These are phyloP conservation scores for Chymomyza procnemis DNA, from an alignment of 2,888 invertebrate species.

Conservation along the genomic window DNA sequence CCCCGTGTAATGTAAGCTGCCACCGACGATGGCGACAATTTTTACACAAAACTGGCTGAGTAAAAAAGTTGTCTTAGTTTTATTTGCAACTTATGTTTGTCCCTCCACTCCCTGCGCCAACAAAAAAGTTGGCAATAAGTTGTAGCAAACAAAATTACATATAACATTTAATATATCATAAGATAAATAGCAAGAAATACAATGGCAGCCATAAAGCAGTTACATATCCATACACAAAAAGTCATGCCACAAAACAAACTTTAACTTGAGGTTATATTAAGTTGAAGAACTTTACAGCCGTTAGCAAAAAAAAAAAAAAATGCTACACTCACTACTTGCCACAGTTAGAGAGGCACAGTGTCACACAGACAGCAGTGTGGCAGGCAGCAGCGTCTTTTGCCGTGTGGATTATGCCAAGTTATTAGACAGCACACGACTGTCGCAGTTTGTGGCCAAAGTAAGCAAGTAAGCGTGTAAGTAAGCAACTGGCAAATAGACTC, in stretches of 20 bases:
- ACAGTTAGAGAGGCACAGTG: background rate
- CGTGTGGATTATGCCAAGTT: conserved; percentile 18
- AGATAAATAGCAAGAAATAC: background rate
- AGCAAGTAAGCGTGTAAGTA: conserved; percentile 4
- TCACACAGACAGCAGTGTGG: background rate
- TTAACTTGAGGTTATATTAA: conserved; percentile 4
- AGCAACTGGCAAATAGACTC: conserved; percentile 25
- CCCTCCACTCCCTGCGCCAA: conserved; percentile 54
- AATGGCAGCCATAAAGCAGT: background rate
- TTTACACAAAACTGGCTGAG: conserved; percentile 26
- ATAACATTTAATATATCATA: conserved; percentile 1
- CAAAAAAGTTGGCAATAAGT: conserved; percentile 48
- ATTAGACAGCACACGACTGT: conserved; percentile 4
- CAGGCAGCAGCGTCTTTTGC: conserved; percentile 11
- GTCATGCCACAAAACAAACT: conserved; percentile 5
- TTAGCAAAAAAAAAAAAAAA: background rate
- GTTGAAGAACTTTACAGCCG: background rate
- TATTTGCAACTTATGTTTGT: conserved; percentile 48
- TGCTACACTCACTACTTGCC: background rate
- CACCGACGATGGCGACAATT: background rate
- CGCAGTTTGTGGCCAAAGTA: conserved; percentile 2
- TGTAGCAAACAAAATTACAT: conserved; percentile 44
- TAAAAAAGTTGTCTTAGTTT: conserved; percentile 6
- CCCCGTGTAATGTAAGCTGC: conserved; percentile 32
- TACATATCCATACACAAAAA: background rate